Evolutionary conservation across 1,140 invertebrate species (phyloP).

Genomic region (Cepaea nemoralis): DNA sequence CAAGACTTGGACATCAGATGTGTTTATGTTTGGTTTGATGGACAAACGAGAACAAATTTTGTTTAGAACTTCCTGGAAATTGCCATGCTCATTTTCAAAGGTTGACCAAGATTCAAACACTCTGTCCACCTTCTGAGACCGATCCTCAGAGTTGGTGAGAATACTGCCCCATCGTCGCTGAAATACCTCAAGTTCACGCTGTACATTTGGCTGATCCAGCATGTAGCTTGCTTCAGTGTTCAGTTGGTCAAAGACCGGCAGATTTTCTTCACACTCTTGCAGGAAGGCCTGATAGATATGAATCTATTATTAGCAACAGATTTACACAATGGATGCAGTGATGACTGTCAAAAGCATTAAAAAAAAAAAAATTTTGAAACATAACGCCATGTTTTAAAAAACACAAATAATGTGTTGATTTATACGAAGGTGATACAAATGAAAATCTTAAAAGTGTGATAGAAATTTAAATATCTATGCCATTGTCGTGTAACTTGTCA

Average conservation of each 20-base stretch:
- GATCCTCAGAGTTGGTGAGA: slow-evolving; percentile 58
- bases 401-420: too few species aligned
- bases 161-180: slow-evolving; percentile 72
- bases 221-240: slow-evolving; percentile 66
- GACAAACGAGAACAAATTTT: slow-evolving; percentile 61
- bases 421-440: too few species aligned
- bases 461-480: too few species aligned
- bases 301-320: neutral
- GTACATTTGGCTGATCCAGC: slow-evolving; percentile 75
- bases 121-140: slow-evolving; percentile 62
- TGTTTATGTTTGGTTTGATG: slow-evolving; percentile 60
- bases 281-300: slow-evolving; percentile 73
- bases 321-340: neutral
- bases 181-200: slow-evolving; percentile 68
- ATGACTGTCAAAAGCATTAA: too few species aligned
- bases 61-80: slow-evolving; percentile 62
- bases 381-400: too few species aligned
- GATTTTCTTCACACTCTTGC: slow-evolving; percentile 82
- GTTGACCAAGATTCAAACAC: slow-evolving; percentile 62
- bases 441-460: too few species aligned
- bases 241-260: slow-evolving; percentile 72
- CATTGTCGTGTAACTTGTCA: too few species aligned
- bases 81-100: slow-evolving; percentile 58
- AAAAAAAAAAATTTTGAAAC: too few species aligned
- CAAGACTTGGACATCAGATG: slow-evolving; percentile 64